Evolutionary conservation across 2,113 vertebrate species (phyloP), one percentile per base, ranked within the genome.

Genomic region (Microcebus tavaratra): DNA sequence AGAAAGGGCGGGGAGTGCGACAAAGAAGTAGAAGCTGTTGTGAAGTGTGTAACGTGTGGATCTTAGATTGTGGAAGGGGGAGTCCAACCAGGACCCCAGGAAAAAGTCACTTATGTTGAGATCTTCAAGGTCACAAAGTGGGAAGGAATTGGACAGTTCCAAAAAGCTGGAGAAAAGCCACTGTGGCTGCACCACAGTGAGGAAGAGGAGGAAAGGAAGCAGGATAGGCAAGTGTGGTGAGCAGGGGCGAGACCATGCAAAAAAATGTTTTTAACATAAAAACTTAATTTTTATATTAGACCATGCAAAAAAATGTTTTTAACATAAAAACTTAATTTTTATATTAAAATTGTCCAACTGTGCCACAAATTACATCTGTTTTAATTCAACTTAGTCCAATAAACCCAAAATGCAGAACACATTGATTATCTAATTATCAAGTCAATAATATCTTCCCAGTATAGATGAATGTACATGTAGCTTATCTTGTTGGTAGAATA

Each of bases 371-470:
- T 89, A 21, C 67, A 8, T 55, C 5, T 27, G 12, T 68, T 42
- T 79, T 39, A 79, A 65, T 57, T 55, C 39, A 83, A 88, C 8
- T 72, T 59, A 27, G n/a, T 65, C 59, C 70, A 48, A 39, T 85
- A 59, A 34, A 45, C 39, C 42, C 21, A 27, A 53, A 34, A 50
- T 20, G 13, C 20, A 73, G 63, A 27, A 90, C 92, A 79, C 36
- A 80, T 5, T 65, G 36, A 88, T 82, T 12, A 75, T 96, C 83
- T 79, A 59, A 61, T 83, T 68, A n/a, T 82, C 75, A 84, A 45
- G 31, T 88, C 92, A 72, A 36, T 25, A 59, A n/a, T 29, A 36
- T 36, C 42, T 90, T 59, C 45, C 73, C 48, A 73, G 81, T 15
- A 27, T 50, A 63, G 87, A 42, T 17, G 27, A 36, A 73, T 34